phyloP scores from a whole-genome alignment of 1,140 invertebrate species.

The Zaprionus ghesquierei region DNA sequence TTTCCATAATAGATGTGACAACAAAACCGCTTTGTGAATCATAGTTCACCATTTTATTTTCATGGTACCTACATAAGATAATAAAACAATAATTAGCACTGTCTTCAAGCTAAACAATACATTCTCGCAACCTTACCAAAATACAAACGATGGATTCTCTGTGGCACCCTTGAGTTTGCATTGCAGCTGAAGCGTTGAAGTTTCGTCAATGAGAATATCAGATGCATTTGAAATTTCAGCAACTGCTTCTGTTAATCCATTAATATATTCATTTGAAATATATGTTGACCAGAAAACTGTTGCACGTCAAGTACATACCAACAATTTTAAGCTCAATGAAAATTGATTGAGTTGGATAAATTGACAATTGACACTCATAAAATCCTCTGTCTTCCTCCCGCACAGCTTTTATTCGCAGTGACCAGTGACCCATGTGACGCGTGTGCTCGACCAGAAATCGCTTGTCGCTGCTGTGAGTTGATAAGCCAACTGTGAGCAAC shows the following conservation, averaged over 20 bases:
- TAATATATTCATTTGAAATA: not conserved
- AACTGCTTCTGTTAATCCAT: constrained; percentile 85
- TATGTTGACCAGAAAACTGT: not conserved
- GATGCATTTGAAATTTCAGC: constrained; percentile 90
- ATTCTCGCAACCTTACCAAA: constrained; percentile 85
- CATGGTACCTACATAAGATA: constrained; percentile 84
- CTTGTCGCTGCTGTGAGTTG: constrained; percentile 89
- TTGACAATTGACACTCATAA: constrained; percentile 92
- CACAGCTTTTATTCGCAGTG: constrained; percentile 88
- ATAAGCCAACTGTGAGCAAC: constrained; percentile 88
- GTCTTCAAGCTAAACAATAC: not conserved
- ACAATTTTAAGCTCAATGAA: constrained; percentile 90
- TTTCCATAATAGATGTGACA: constrained; percentile 74
- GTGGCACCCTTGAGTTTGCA: constrained; percentile 89
- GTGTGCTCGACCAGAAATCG: constrained; percentile 91
- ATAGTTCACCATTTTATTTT: constrained; percentile 89
- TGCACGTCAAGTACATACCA: constrained; percentile 85
- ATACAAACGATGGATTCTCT: constrained; percentile 90
- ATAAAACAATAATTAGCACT: not conserved
- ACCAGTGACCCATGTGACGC: constrained; percentile 89
- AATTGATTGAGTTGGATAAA: constrained; percentile 90
- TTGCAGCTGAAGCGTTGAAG: constrained; percentile 88
- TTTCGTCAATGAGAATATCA: constrained; percentile 89
- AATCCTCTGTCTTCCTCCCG: constrained; percentile 88
- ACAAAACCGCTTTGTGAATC: constrained; percentile 83